phyloP scores from a whole-genome alignment of 2,888 invertebrate genomes.

The Flabesymbios commensalis region DNA sequence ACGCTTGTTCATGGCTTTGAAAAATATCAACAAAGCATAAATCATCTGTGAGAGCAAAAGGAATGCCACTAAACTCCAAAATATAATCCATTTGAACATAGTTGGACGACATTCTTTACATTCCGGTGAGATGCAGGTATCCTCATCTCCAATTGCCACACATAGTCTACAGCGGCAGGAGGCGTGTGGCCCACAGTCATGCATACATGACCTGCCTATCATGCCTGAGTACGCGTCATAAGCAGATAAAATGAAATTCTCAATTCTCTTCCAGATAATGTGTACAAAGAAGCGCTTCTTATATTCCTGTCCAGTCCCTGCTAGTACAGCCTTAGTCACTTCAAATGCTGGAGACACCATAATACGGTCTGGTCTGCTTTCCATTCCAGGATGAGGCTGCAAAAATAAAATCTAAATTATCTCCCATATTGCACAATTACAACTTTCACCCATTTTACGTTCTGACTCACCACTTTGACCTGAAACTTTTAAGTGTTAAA shows the following conservation, averaged over 20 bases:
- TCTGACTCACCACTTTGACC: too few relatives aligned
- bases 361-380: slow-evolving; percentile 53
- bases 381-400: slow-evolving; percentile 50
- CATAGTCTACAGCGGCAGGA: slow-evolving; percentile 54
- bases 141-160: slow-evolving; percentile 40
- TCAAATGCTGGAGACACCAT: slow-evolving; percentile 35
- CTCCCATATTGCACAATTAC: too few relatives aligned
- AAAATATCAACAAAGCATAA: slow-evolving; percentile 39
- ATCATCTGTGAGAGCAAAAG: slow-evolving; percentile 37
- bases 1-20: slow-evolving; percentile 31
- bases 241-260: slow-evolving; percentile 36
- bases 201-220: slow-evolving; percentile 46
- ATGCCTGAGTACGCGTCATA: slow-evolving; percentile 34
- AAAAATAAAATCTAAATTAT: slow-evolving; percentile 21
- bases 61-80: slow-evolving; percentile 19
- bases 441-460: too few relatives aligned
- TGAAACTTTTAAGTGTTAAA: too few relatives aligned
- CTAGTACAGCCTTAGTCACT: slow-evolving; percentile 22
- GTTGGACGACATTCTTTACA: slow-evolving; percentile 43
- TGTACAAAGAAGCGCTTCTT: slow-evolving; percentile 34
- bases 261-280: slow-evolving; percentile 39
- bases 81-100: not conserved
- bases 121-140: slow-evolving; percentile 42
- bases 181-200: slow-evolving; percentile 55
- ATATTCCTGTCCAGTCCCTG: slow-evolving; percentile 43